Conservation (phyloP, 2,797 vertebrate species). For the Falco columbarius region DNA sequence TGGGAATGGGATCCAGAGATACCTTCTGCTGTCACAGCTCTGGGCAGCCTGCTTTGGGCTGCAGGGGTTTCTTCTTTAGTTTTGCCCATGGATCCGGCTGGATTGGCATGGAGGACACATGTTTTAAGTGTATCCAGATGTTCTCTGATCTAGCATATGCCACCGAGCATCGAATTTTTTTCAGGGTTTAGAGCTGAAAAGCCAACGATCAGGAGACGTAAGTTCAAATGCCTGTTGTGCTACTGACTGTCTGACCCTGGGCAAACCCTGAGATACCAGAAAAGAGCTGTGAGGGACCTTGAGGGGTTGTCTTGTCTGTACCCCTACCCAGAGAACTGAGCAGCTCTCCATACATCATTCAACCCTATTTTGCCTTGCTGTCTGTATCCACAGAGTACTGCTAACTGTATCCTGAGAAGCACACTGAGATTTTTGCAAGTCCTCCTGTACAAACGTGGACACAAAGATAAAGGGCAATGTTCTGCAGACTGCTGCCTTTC, state of each 20-base stretch:
- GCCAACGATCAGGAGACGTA: neutral
- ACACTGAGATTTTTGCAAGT: neutral
- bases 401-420: neutral
- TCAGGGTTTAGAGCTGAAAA: neutral
- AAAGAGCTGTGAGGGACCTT: neutral
- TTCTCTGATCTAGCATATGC: no score
- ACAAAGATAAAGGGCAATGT: accelerated
- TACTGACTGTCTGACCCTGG: neutral
- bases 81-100: neutral
- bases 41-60: accelerated
- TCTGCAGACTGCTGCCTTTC: neutral
- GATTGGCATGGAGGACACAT: accelerated
- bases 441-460: neutral
- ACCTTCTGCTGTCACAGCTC: neutral
- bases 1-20: neutral
- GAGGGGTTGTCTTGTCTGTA: neutral
- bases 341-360: neutral
- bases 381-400: neutral
- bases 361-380: neutral
- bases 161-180: accelerated
- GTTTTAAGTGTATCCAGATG: neutral
- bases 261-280: neutral
- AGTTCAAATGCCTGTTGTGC: neutral
- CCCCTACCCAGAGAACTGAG: neutral
- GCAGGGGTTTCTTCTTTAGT: neutral